Conservation (phyloP, 2,797 vertebrate species). For the Heteromormyrus szaboi region DNA sequence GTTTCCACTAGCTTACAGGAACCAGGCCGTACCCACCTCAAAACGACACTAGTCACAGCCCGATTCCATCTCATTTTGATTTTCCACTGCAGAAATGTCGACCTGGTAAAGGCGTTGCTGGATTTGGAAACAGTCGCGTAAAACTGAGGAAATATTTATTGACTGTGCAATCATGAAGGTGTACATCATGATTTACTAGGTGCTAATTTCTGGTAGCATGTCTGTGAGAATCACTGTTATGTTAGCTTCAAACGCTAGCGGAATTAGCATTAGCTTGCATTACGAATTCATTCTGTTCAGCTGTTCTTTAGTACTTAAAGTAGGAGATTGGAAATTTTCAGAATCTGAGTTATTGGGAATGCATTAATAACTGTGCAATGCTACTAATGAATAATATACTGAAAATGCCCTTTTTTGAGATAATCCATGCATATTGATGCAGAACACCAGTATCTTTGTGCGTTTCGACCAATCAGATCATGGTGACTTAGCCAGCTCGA, state of each 20-base stretch:
- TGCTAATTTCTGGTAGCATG: background rate
- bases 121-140: background rate
- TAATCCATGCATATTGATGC: background rate
- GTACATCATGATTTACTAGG: background rate
- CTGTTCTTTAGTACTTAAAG: background rate
- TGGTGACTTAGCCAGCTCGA: background rate
- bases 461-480: background rate
- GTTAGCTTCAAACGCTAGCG: background rate
- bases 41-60: background rate
- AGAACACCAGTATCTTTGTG: background rate
- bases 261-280: background rate
- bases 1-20: background rate
- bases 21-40: background rate
- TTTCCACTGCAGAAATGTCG: background rate
- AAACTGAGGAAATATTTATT: background rate
- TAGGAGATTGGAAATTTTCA: background rate
- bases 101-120: background rate
- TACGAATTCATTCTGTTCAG: background rate
- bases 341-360: background rate
- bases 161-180: background rate
- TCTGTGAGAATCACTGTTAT: background rate
- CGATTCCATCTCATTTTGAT: background rate
- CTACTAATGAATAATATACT: background rate
- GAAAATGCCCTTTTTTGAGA: background rate
- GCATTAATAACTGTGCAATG: background rate